A percentile compares a stretch with the other conserved stretches of the same genome.
These are phyloP conservation scores for Lophura swinhoii DNA, from an alignment of 2,797 vertebrate genomes.

Conservation along the genomic window DNA sequence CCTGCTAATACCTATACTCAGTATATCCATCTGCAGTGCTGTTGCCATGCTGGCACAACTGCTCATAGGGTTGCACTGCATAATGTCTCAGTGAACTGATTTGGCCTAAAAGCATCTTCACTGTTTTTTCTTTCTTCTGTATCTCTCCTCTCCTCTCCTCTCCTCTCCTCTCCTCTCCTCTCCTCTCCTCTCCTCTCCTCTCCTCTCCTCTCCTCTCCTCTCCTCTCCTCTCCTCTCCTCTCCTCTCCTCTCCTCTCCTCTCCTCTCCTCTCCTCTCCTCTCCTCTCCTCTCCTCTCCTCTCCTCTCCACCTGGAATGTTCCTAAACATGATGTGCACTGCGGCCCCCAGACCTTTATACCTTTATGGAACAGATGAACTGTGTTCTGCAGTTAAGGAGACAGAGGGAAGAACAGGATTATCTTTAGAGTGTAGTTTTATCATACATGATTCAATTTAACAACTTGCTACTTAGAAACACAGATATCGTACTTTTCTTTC, in stretches of 20 bases:
- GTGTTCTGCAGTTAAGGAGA: neutral
- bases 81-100: neutral
- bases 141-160: no score
- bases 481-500: neutral
- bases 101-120: neutral
- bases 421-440: neutral
- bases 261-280: no score
- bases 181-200: no score
- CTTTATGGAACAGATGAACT: neutral
- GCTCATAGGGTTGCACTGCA: neutral
- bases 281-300: no score
- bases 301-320: neutral
- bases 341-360: neutral
- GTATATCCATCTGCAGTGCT: no score
- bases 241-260: no score
- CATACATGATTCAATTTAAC: neutral
- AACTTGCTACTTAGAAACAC: neutral
- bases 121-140: rapidly evolving
- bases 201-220: no score
- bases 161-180: no score
- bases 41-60: neutral
- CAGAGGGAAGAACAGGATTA: neutral
- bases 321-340: neutral
- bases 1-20: neutral
- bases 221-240: no score